Evolutionary conservation across 2,888 invertebrate species (phyloP).

Genomic region (Mongoloraphidia duomilia): DNA sequence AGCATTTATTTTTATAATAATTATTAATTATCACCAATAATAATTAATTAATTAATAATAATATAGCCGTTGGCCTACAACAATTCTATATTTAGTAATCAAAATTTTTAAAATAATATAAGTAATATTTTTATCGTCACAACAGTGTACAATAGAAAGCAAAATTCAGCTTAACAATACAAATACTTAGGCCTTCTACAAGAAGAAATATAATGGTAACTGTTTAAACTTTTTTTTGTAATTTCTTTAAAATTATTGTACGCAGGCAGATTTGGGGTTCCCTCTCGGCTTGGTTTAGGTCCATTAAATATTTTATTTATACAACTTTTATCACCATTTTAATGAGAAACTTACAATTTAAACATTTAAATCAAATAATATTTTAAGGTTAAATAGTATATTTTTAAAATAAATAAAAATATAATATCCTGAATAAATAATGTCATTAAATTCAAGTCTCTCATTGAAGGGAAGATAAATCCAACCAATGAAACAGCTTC

Average conservation of each 20-base stretch:
- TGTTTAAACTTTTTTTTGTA: background rate
- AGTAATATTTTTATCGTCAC: background rate
- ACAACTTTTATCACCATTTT: too few relatives aligned
- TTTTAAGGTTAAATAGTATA: background rate
- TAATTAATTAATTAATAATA: constrained; percentile 25
- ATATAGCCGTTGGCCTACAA: constrained; percentile 29
- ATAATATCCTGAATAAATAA: too few relatives aligned
- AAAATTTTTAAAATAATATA: background rate
- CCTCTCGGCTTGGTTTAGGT: background rate
- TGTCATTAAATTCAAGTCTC: too few relatives aligned
- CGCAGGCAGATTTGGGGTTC: background rate
- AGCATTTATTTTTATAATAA: constrained; percentile 25
- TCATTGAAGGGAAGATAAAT: too few relatives aligned
- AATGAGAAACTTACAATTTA: background rate
- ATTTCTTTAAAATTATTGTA: background rate
- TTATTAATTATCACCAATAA: constrained; percentile 16
- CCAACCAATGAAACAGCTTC: too few relatives aligned
- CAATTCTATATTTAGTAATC: constrained; percentile 18
- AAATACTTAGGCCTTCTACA: background rate
- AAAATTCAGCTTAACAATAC: background rate
- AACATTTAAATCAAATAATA: background rate
- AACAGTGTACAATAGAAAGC: background rate
- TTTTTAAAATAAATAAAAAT: too few relatives aligned
- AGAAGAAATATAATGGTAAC: background rate
- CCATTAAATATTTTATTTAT: background rate